Conservation (phyloP, 2,797 vertebrate genomes). For the Mormyrops boulengeri region DNA sequence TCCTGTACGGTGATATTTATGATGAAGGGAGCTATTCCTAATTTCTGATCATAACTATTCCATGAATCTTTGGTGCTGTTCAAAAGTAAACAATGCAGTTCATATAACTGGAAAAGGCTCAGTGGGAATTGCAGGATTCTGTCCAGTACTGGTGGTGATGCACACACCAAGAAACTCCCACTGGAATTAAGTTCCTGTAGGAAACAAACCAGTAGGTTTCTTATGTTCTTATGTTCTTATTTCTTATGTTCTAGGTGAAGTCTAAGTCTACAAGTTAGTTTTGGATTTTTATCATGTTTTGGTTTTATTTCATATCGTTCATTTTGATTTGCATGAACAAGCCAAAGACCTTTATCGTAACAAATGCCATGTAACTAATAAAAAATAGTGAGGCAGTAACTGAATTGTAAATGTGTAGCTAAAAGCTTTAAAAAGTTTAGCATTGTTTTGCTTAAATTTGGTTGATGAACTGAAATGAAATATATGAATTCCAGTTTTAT, state of each 20-base stretch:
- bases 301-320: neutral
- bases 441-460: neutral
- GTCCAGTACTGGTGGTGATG: neutral
- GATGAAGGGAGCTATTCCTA: neutral
- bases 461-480: neutral
- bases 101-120: neutral
- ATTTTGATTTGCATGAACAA: neutral
- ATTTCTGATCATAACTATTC: neutral
- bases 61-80: neutral
- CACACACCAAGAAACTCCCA: neutral
- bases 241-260: no score
- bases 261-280: neutral
- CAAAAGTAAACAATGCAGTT: neutral
- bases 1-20: neutral
- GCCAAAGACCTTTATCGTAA: neutral
- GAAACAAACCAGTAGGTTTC: neutral
- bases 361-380: neutral
- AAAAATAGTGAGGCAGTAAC: neutral
- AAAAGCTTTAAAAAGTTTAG: neutral
- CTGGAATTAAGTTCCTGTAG: neutral
- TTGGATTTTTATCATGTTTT: neutral
- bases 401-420: neutral
- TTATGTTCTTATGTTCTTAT: no score
- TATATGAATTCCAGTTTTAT: neutral
- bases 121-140: neutral